A percentile compares a stretch with the other conserved stretches of the same genome.
Conservation (phyloP, 2,888 invertebrate species). For the Chesias legatella region DNA sequence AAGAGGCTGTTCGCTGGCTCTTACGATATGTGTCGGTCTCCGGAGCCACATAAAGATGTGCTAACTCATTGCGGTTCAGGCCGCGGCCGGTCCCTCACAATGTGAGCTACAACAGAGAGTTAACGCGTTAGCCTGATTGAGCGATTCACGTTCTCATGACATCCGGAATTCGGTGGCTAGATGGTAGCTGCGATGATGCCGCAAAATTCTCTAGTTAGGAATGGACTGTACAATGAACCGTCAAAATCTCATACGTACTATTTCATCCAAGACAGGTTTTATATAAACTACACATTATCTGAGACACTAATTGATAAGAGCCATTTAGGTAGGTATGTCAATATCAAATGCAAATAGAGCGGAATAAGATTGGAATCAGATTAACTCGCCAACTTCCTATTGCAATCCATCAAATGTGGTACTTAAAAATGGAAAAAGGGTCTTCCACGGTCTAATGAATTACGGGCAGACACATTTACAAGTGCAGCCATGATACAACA, state of each 20-base stretch:
- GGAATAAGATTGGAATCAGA: conserved; percentile 20
- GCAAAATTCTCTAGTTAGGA: conserved; percentile 18
- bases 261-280: too few relatives aligned
- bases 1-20: conserved; percentile 17
- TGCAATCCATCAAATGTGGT: conserved; percentile 56
- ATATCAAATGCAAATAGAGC: conserved; percentile 4
- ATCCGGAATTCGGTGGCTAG: conserved; percentile 27
- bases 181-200: conserved; percentile 24
- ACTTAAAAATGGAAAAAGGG: conserved; percentile 42
- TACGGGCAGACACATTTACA: conserved; percentile 23
- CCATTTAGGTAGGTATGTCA: too few relatives aligned
- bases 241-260: conserved; percentile 20
- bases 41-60: conserved; percentile 40
- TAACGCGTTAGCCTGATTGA: conserved; percentile 60
- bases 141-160: conserved; percentile 58
- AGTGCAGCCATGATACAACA: background rate
- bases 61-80: conserved; percentile 62
- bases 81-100: conserved; percentile 41
- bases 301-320: too few relatives aligned
- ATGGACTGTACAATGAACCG: conserved; percentile 1
- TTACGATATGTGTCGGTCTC: conserved; percentile 29
- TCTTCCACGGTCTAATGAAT: conserved; percentile 37
- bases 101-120: conserved; percentile 45
- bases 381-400: conserved; percentile 45
- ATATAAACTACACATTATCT: too few relatives aligned